These are phyloP conservation scores for Cheilinus undulatus DNA, from an alignment of 2,113 vertebrate species.

Conservation along the genomic window DNA sequence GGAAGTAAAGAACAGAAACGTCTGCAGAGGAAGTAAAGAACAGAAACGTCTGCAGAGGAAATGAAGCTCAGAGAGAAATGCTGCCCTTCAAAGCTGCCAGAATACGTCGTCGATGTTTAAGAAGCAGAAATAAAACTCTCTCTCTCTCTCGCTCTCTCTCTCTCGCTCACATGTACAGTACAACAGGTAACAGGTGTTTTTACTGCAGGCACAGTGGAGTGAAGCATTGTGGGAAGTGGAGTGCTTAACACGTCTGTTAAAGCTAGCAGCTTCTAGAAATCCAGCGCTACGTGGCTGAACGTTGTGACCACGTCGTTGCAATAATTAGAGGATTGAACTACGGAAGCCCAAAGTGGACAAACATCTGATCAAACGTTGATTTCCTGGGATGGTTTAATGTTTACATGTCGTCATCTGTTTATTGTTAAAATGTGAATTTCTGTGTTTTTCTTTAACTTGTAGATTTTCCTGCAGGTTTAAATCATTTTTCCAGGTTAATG, in stretches of 20 bases:
- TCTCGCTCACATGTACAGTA: constrained; percentile 38
- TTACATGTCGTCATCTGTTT: no score
- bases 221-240: constrained; percentile 71
- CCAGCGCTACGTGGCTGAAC: not conserved
- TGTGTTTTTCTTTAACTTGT: no score
- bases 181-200: constrained; percentile 28
- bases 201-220: constrained; percentile 67
- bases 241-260: constrained; percentile 32
- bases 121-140: constrained; percentile 9
- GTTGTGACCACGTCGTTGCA: not conserved
- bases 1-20: no score
- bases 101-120: constrained; percentile 12
- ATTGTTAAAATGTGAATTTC: no score
- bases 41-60: no score
- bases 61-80: not conserved
- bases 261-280: constrained; percentile 36
- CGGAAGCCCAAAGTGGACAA: no score
- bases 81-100: constrained; percentile 15
- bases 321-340: not conserved
- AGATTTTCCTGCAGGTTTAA: no score
- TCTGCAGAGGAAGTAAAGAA: no score
- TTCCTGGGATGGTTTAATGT: no score
- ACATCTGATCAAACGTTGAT: no score
- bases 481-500: no score
- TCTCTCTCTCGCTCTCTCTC: not conserved